Evolutionary conservation across 2,797 vertebrate species (phyloP).

Genomic region (Eulemur mongoz): DNA sequence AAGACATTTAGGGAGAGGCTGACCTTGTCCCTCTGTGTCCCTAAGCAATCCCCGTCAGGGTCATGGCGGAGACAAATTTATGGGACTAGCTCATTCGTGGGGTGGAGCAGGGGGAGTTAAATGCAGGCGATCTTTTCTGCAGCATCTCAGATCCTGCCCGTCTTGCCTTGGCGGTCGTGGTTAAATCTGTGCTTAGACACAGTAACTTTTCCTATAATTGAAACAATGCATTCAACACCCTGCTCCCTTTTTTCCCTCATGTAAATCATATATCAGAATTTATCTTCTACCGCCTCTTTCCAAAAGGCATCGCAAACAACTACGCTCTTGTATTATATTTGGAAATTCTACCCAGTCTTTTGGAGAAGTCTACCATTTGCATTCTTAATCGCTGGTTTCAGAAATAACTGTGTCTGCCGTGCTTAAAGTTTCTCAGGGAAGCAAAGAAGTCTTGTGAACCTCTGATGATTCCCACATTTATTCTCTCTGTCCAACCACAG

Average conservation of each 20-base stretch:
- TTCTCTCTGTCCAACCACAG: rapidly evolving
- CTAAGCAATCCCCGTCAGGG: neutral
- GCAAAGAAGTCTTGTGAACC: neutral
- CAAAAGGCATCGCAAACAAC: neutral
- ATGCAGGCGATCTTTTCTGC: rapidly evolving
- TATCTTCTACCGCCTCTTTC: neutral
- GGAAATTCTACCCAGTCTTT: neutral
- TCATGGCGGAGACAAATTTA: neutral
- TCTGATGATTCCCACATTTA: neutral
- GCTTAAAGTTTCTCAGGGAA: neutral
- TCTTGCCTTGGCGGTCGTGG: rapidly evolving
- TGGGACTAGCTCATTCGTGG: neutral
- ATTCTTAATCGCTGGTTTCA: neutral
- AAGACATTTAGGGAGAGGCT: neutral
- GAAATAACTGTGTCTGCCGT: neutral
- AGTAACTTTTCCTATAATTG: neutral
- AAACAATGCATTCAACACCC: neutral
- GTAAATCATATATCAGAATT: neutral
- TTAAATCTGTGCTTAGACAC: neutral
- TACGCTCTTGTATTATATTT: neutral
- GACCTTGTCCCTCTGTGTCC: neutral
- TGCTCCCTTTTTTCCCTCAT: neutral
- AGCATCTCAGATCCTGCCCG: rapidly evolving
- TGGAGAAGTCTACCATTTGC: neutral
- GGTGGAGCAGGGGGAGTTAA: rapidly evolving